Percentiles rank a stretch among this genome's conserved stretches.
Conservation (phyloP, 1,140 invertebrate genomes). For the Rhyzopertha dominica region DNA sequence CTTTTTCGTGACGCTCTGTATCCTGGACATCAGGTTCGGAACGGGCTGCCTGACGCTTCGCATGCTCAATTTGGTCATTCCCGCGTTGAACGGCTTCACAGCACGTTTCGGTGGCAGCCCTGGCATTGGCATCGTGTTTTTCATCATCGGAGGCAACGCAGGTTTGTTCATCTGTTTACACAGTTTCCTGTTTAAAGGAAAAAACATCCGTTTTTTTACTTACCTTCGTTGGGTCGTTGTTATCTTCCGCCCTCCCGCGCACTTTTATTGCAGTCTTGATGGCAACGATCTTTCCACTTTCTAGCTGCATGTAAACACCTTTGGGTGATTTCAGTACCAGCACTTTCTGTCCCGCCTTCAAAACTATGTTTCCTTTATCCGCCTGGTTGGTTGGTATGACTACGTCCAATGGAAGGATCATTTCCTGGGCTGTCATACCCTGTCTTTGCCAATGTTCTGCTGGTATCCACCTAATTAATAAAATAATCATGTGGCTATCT, state of each 20-base stretch:
- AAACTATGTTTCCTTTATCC: conserved; percentile 78
- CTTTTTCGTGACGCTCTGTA: conserved; percentile 30
- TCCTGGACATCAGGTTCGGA: conserved; percentile 36
- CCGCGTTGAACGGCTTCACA: conserved; percentile 40
- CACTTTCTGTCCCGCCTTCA: conserved; percentile 89
- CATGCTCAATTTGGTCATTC: conserved; percentile 37
- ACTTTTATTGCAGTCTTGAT: conserved; percentile 74
- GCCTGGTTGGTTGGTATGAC: conserved; percentile 87
- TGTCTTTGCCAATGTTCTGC: conserved; percentile 85
- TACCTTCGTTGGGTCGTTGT: conserved; percentile 29
- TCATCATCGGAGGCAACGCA: conserved; percentile 28
- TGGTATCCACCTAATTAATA: conserved; percentile 78
- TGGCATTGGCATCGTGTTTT: no score
- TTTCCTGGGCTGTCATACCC: conserved; percentile 91
- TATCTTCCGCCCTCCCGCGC: conserved; percentile 57
- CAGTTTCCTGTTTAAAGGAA: no score
- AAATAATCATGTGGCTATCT: no score
- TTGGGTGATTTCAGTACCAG: conserved; percentile 92
- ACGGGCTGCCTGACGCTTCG: conserved; percentile 43
- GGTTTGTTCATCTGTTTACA: conserved; percentile 14
- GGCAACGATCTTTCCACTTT: conserved; percentile 95
- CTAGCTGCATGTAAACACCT: conserved; percentile 92
- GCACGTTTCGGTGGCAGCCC: conserved; percentile 52
- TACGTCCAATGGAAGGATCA: conserved; percentile 88
- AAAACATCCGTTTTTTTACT: conserved; percentile 10